Percentiles rank a stretch among this genome's conserved stretches.
Conservation (phyloP, 2,797 vertebrate genomes). For the Trichosurus vulpecula region DNA sequence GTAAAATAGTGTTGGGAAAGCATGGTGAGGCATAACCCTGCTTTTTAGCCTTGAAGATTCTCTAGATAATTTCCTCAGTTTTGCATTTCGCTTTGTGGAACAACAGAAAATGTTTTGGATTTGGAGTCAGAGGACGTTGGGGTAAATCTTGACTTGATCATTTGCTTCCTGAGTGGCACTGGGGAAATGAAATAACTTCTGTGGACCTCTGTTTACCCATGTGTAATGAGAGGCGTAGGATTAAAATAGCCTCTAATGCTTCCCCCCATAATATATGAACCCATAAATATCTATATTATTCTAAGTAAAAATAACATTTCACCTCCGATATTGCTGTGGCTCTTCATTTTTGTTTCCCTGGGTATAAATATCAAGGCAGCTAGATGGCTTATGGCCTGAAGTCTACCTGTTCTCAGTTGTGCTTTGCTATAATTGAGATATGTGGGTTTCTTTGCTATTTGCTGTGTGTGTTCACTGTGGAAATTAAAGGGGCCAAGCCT, state of each 20-base stretch:
- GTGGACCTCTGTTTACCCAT: background rate
- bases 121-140: background rate
- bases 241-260: background rate
- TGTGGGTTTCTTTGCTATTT: too few relatives aligned
- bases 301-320: constrained; percentile 9
- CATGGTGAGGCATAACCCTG: background rate
- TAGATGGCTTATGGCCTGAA: too few relatives aligned
- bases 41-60: background rate
- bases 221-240: background rate
- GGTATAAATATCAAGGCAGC: too few relatives aligned
- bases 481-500: too few relatives aligned
- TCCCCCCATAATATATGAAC: background rate
- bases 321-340: background rate
- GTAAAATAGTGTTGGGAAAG: background rate
- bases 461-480: too few relatives aligned
- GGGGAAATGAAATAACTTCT: background rate
- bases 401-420: too few relatives aligned
- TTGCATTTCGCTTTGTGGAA: constrained; percentile 14
- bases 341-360: background rate
- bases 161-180: background rate
- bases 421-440: too few relatives aligned
- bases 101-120: background rate
- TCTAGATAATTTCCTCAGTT: constrained; percentile 2
- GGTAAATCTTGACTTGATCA: background rate
- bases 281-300: background rate